Evolutionary conservation across 1,140 invertebrate species (phyloP), one percentile per base, ranked within the genome.

Genomic region (Nebria ingens): DNA sequence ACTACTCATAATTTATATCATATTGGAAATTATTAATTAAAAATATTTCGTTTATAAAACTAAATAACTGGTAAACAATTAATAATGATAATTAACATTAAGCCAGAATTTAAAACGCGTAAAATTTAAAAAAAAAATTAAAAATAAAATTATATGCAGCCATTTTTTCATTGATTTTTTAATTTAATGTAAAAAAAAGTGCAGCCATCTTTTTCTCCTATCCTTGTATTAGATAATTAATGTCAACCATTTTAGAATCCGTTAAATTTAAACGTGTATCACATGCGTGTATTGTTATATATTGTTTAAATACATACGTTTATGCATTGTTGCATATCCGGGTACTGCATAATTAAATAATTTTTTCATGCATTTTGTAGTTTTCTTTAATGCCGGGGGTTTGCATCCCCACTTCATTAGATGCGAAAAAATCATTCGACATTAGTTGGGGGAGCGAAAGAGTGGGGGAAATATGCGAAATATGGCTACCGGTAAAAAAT

Each of bases 381-480:
- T 34, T 34, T 34, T 34, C 52, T 29, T 29, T 51, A n/a, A n/a
- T n/a, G n/a, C n/a, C n/a, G n/a, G 2, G 13, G 58, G 56, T 60
- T 60, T 54, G 56, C 25, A 53, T 59, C 61, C 53, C 25, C 55
- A 59, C 59, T 62, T 62, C 61, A 61, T 61, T 63, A 63, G 60
- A 61, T 56, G 58, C 58, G 59, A 59, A 65, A 62, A 65, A 66
- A 61, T 60, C 58, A 67, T 64, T 64, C 62, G 61, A 57, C 59
- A 62, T 55, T 58, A 54, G 23, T 53, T 45, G 17, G 25, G 56
- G 58, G 38, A 54, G 58, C n/a, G n/a, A n/a, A n/a, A n/a, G 40
- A 58, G 53, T 54, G 58, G 58, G 56, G 57, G 17, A 45, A 55
- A 54, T 54, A 54, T 53, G 56, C 52, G 50, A 55, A 64, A 61